These are phyloP conservation scores for Hozukius guyotensis DNA, from an alignment of 2,797 vertebrate genomes.

Conservation along the genomic window DNA sequence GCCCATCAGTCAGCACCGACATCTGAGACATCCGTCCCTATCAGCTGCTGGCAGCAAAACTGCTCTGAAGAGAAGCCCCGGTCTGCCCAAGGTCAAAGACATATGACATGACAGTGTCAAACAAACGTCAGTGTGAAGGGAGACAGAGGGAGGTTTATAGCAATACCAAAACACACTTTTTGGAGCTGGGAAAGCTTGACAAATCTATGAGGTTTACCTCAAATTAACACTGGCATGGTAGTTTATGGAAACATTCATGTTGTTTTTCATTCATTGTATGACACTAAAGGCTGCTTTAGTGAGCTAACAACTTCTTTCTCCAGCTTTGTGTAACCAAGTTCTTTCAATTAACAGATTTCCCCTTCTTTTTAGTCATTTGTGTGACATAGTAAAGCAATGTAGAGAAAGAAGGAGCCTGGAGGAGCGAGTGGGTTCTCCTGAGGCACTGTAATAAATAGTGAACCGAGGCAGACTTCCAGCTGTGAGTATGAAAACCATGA, in stretches of 20 bases:
- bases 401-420: background rate
- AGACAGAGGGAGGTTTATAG: background rate
- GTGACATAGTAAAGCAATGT: background rate
- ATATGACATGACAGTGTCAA: background rate
- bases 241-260: background rate
- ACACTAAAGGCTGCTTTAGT: background rate
- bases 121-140: background rate
- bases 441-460: constrained; percentile 50
- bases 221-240: background rate
- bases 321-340: background rate
- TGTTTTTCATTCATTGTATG: constrained; percentile 20
- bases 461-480: constrained; percentile 47
- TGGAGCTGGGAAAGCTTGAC: background rate
- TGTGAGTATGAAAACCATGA: constrained; percentile 21
- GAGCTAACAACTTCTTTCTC: background rate
- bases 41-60: constrained; percentile 35
- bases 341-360: constrained; percentile 10
- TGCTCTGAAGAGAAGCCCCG: constrained; percentile 23
- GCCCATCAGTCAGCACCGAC: constrained; percentile 70
- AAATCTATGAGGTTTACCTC: background rate
- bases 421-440: background rate
- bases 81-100: constrained; percentile 3
- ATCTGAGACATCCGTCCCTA: constrained; percentile 58
- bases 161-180: background rate
- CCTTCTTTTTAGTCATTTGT: background rate